Evolutionary conservation across 2,797 vertebrate species (phyloP).

Genomic region (Aldrovandia affinis): DNA sequence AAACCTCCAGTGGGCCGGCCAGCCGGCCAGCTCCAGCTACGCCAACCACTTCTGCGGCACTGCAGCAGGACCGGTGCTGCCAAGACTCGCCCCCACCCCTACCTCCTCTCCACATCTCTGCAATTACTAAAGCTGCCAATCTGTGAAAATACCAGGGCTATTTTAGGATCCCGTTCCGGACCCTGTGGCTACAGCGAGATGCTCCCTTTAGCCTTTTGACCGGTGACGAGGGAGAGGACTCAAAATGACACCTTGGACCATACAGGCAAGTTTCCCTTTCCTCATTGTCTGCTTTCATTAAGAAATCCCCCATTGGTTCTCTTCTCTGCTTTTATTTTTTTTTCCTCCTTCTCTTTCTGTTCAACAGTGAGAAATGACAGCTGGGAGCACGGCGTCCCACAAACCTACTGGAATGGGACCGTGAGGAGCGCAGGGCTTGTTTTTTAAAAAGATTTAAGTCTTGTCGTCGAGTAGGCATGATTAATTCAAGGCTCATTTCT

Average conservation of each 20-base stretch:
- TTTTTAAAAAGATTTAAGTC: not conserved
- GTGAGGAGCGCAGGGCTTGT: not conserved
- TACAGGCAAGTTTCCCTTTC: not conserved
- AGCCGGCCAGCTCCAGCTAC: not conserved
- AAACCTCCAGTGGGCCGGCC: not conserved
- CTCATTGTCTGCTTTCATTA: not conserved
- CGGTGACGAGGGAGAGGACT: not conserved
- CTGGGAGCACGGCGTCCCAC: not conserved
- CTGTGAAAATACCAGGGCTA: not conserved
- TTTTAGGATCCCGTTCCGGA: not conserved
- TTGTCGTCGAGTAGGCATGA: not conserved
- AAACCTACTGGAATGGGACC: not conserved
- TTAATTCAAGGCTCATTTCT: not conserved
- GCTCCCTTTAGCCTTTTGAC: not conserved
- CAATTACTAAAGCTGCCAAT: conserved; percentile 4
- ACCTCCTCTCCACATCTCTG: not conserved
- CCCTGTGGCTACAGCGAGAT: not conserved
- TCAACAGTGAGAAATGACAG: not conserved
- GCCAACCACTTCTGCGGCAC: not conserved
- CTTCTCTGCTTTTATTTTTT: not conserved
- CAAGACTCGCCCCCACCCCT: not conserved
- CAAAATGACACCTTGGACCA: not conserved
- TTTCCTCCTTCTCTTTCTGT: not conserved
- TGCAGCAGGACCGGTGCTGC: not conserved
- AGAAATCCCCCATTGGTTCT: not conserved